Conservation (phyloP, 2,113 vertebrate genomes). For the Apteryx owenii region DNA sequence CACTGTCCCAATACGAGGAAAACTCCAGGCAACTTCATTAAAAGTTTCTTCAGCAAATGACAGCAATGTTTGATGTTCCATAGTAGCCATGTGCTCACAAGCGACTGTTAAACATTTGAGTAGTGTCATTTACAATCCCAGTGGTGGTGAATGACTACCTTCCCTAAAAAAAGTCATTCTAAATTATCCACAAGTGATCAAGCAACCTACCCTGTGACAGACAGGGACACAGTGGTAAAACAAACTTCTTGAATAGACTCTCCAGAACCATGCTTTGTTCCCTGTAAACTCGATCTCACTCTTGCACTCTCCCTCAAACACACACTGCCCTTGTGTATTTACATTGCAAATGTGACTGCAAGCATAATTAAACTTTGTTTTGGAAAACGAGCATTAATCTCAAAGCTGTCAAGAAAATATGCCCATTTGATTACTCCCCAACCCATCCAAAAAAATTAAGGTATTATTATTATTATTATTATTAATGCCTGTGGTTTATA, state of each 20-base stretch:
- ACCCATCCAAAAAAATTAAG: background rate
- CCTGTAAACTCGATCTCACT: background rate
- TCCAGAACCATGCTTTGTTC: background rate
- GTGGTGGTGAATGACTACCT: rapidly evolving
- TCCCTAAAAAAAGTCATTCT: background rate
- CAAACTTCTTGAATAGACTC: background rate
- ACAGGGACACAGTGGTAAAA: rapidly evolving
- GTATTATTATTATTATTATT: background rate
- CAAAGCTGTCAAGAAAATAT: constrained; percentile 3
- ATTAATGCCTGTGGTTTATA: constrained; percentile 20
- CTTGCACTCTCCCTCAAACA: background rate
- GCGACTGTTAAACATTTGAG: rapidly evolving
- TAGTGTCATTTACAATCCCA: background rate
- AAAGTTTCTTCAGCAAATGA: background rate
- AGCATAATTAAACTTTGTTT: background rate
- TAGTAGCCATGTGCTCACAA: background rate
- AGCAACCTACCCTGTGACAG: background rate
- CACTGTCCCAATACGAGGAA: background rate
- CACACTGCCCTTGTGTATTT: background rate
- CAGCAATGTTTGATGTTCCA: background rate
- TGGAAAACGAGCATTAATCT: constrained; percentile 4
- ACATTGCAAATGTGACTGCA: background rate
- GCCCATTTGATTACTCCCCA: constrained; percentile 2
- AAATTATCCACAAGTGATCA: background rate
- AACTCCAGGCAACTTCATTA: background rate